A percentile compares a stretch with the other conserved stretches of the same genome.
These are phyloP conservation scores for Egretta garzetta DNA, from an alignment of 2,113 vertebrate genomes.

Conservation along the genomic window DNA sequence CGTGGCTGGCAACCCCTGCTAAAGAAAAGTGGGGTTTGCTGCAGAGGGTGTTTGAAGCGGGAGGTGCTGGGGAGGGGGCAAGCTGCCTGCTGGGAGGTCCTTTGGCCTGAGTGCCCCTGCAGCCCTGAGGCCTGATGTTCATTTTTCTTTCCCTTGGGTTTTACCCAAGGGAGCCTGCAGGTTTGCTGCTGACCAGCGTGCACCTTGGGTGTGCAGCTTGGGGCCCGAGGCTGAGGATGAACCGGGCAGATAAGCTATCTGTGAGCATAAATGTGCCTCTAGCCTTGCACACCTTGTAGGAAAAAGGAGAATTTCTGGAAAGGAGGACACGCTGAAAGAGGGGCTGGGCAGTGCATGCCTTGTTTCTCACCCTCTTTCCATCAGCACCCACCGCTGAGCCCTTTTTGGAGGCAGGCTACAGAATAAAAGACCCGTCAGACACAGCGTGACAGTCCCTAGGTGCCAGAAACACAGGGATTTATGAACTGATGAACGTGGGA, in stretches of 20 bases:
- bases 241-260: not conserved
- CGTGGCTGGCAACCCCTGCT: not conserved
- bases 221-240: not conserved
- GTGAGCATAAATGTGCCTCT: not conserved
- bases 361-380: not conserved
- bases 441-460: not conserved
- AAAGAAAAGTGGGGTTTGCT: not conserved
- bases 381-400: not conserved
- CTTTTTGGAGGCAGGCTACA: not conserved
- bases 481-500: rapidly evolving
- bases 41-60: not conserved
- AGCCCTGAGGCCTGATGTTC: not conserved
- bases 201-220: not conserved
- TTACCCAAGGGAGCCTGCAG: not conserved
- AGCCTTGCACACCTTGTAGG: not conserved
- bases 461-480: not conserved
- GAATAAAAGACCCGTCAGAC: not conserved
- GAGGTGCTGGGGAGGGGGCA: not conserved
- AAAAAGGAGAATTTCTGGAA: not conserved
- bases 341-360: not conserved
- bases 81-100: not conserved
- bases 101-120: not conserved
- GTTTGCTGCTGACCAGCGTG: not conserved
- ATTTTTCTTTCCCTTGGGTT: not conserved
- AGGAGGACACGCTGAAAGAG: rapidly evolving